Conservation (phyloP, 2,888 invertebrate genomes). For the Melitaea athalia region DNA sequence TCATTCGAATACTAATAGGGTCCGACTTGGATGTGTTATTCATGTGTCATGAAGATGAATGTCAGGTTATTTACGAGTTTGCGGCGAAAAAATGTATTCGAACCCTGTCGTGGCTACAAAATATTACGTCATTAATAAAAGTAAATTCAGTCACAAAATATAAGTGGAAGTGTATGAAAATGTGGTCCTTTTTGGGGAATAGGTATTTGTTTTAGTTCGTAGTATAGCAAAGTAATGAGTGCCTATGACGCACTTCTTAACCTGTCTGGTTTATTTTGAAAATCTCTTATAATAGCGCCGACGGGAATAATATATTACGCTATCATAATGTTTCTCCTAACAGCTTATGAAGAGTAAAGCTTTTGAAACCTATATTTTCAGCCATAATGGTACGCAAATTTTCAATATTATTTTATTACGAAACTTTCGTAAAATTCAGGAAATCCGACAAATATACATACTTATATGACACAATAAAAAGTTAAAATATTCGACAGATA, state of each 20-base stretch:
- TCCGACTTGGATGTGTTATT: constrained; percentile 65
- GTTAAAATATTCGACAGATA: constrained; percentile 10
- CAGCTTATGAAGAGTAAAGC: no score
- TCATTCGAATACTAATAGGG: constrained; percentile 74
- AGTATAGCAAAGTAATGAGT: no score
- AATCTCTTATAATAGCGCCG: no score
- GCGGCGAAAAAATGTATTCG: constrained; percentile 49
- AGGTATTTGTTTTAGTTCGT: no score
- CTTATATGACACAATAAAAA: background rate
- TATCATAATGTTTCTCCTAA: no score
- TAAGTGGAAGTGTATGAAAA: background rate
- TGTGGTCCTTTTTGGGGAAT: background rate
- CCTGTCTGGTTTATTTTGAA: no score
- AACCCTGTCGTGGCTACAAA: constrained; percentile 20
- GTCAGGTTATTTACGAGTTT: constrained; percentile 72
- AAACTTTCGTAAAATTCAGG: background rate
- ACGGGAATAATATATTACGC: no score
- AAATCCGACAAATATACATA: background rate
- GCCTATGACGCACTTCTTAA: no score
- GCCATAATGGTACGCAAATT: no score
- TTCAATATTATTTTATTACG: background rate
- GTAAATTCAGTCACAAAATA: constrained; percentile 8
- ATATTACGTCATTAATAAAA: constrained; percentile 23
- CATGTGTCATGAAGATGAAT: constrained; percentile 78
- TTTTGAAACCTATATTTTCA: no score